Conservation (phyloP, 2,888 invertebrate genomes). For the Matsumyia berberina region DNA sequence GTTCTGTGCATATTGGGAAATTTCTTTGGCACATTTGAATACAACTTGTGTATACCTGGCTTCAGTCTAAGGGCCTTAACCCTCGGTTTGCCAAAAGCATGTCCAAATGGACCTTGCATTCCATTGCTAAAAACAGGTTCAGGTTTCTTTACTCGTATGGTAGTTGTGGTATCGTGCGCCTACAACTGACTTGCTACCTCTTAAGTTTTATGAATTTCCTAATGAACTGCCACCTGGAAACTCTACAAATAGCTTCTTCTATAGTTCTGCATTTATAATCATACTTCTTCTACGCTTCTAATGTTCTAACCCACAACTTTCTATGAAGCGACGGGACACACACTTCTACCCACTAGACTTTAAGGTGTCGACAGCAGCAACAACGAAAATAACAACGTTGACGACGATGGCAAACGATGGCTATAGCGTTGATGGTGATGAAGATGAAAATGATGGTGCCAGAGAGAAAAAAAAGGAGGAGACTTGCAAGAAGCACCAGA, state of each 20-base stretch:
- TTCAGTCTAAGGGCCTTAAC: no score
- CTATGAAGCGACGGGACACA: constrained; percentile 33
- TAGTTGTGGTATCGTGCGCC: background rate
- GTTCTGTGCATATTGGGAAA: no score
- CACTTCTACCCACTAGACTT: constrained; percentile 7
- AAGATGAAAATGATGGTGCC: constrained; percentile 33
- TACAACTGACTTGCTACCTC: no score
- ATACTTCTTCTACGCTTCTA: constrained; percentile 39
- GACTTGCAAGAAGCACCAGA: constrained; percentile 28
- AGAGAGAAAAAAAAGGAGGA: constrained; percentile 33
- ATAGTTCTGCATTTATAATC: constrained; percentile 30
- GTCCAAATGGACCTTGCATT: no score
- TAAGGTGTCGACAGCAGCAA: constrained; percentile 27
- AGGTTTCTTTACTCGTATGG: background rate
- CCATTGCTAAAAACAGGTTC: no score
- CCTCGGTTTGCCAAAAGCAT: no score
- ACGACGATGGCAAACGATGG: constrained; percentile 12
- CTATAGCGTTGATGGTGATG: constrained; percentile 41
- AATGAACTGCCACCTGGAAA: constrained; percentile 43
- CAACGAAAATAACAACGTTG: constrained; percentile 11
- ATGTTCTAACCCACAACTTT: constrained; percentile 22
- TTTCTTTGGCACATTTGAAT: no score
- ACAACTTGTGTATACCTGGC: no score
- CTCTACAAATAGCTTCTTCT: constrained; percentile 24
- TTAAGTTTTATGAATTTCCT: background rate